phyloP scores from a whole-genome alignment of 2,888 invertebrate genomes.

The Monoplex corrugatus region DNA sequence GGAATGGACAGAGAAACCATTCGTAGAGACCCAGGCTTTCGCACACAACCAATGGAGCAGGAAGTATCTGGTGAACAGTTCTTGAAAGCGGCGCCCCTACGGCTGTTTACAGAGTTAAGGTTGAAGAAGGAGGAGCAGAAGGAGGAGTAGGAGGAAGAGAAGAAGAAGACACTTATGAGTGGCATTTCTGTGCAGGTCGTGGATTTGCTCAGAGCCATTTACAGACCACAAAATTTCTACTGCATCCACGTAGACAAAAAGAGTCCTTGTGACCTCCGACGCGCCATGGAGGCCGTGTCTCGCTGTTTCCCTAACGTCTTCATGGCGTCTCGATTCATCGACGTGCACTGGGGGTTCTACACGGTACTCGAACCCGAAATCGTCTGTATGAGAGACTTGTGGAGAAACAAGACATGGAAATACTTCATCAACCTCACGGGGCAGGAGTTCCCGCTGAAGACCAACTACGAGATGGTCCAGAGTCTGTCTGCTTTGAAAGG shows the following conservation, averaged over 20 bases:
- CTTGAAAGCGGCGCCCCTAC: too few species aligned
- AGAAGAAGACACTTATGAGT: too few species aligned
- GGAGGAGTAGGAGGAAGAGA: too few species aligned
- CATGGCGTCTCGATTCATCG: background rate
- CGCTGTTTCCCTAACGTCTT: constrained; percentile 28
- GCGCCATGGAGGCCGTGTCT: background rate
- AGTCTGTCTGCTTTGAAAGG: constrained; percentile 73
- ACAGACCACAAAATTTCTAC: constrained; percentile 45
- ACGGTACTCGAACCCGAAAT: constrained; percentile 72
- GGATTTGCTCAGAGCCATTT: constrained; percentile 28
- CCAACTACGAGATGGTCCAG: constrained; percentile 72
- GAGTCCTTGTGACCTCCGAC: background rate
- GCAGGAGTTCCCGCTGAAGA: constrained; percentile 69
- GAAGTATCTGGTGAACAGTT: too few species aligned
- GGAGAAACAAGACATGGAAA: constrained; percentile 68
- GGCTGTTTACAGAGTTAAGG: too few species aligned
- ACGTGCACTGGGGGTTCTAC: constrained; percentile 4
- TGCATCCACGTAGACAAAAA: constrained; percentile 36
- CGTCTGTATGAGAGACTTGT: constrained; percentile 74
- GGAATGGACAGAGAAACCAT: too few species aligned
- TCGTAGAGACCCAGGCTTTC: too few species aligned
- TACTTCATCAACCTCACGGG: constrained; percentile 64
- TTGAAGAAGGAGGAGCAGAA: too few species aligned
- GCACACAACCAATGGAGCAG: too few species aligned
- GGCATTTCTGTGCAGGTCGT: constrained; percentile 42